Evolutionary conservation across 2,797 vertebrate genomes (phyloP), one percentile per base, ranked within the genome.

Genomic region (Garrulus glandarius): DNA sequence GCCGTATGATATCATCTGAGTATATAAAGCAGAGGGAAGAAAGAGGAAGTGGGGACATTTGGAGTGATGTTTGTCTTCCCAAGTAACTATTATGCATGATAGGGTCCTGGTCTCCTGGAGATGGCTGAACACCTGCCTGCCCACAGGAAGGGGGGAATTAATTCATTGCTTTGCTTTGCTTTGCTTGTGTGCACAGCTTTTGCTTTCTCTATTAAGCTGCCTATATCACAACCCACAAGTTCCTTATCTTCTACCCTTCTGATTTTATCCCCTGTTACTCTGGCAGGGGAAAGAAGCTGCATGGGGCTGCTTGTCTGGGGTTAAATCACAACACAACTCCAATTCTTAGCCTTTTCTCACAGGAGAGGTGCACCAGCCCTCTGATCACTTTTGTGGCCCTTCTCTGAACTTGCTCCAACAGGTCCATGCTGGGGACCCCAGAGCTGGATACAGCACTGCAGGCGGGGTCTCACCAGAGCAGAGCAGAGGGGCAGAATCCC

Each of bases 321-420:
- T 65, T 37, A 55, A 65, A 46, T 13, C 10, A 32, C 17, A 46
- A 4, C 11, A 55, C 17, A 56, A 26, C 17, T 11, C 13, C 6
- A 55, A 4, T 6, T n/a, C 12, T 53, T 4, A 39, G 5, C 41
- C 41, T 39, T 83, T 39, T 34, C 29, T 63, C 19, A 13, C 6
- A 39, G 23, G 19, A 63, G 34, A 64, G 24, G 10, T 64, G 29
- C 30, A 29, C 24, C 49, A 55, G 29, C 24, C 10, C 24, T 39
- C 19, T 47, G 29, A 23, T 29, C 24, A 29, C 13, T 10, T 71
- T 55, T 19, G 41, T 34, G 41, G 43, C 18, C 14, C 16, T 63
- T 3, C 15, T 55, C 67, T 32, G 19, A 2, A 12, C 47, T n/a
- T 0, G 2, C 0, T 71, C 18, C 15, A n/a, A 1, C 50, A 55